Evolutionary conservation across 2,113 vertebrate genomes (phyloP), one percentile per base, ranked within the genome.

Genomic region (Petroica traversi): DNA sequence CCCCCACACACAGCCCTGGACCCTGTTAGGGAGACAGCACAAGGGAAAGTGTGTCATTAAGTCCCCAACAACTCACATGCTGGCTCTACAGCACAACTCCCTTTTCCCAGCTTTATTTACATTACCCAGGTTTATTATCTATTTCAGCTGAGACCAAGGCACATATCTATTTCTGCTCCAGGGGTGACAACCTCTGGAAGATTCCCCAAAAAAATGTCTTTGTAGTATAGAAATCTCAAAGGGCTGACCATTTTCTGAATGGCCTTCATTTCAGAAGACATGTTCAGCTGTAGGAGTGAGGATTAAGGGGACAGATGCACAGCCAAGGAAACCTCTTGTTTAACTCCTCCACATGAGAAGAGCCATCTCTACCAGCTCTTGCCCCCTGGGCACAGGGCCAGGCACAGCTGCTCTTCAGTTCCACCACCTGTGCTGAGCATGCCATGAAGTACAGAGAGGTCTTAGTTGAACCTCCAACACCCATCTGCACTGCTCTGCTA

Each of bases 21-120:
- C 34, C 20, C 29, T 0, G 0, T n/a, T 4, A 2, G 36, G 22
- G 19, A 78, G 15, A 28, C 23, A 64, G 58, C n/a, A 19, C 11
- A 29, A 66, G 29, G 12, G 6, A 82, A 91, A 52, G 7, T 0
- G 2, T 48, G 73, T 78, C 41, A 57, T 68, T 72, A 85, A 51
- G 49, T 31, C 66, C 26, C 33, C 34, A 28, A 45, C 45, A 61
- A 8, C 19, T 64, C 33, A 5, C 20, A 33, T 33, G 22, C 43
- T 61, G 48, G 14, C 57, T 92, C 19, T 55, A 33, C 7, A 79
- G 28, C 62, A 64, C 25, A 82, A 41, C 54, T 87, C 19, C 15
- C 22, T 43, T 62, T 61, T 83, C 64, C 41, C 67, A 61, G 49
- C 5, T 61, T 68, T 67, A 78, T 74, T 74, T 4, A 23, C 31